Evolutionary conservation across 2,113 vertebrate species (phyloP).

Genomic region (Crypturellus undulatus): DNA sequence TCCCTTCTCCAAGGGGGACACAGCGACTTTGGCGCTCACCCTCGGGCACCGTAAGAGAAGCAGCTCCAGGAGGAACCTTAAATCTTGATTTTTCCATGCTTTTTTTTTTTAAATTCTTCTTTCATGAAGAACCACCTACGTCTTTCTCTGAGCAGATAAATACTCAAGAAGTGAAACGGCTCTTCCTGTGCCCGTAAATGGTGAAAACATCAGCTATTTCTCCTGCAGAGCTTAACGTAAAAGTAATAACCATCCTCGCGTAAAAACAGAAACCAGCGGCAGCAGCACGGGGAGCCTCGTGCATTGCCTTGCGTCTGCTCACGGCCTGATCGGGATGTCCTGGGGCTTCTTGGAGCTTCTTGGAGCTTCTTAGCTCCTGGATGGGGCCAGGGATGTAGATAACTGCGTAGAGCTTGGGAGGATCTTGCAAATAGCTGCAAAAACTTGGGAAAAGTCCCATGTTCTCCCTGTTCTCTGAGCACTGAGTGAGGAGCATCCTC

Average conservation of each 20-base stretch:
- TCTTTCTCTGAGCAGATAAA: conserved; percentile 67
- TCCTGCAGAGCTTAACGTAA: conserved; percentile 37
- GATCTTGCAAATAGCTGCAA: not conserved
- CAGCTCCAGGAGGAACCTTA: conserved; percentile 15
- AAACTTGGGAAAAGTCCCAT: no score
- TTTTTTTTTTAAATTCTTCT: not conserved
- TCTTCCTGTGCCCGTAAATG: conserved; percentile 72
- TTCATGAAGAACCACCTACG: conserved; percentile 67
- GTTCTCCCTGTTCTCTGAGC: no score
- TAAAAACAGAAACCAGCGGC: conserved; percentile 43
- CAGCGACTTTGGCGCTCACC: not conserved
- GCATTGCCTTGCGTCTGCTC: not conserved
- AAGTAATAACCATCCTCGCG: conserved; percentile 34
- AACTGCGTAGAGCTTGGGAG: not conserved
- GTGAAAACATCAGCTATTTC: conserved; percentile 43
- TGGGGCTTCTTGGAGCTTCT: no score
- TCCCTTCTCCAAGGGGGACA: no score
- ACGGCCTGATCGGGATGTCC: not conserved
- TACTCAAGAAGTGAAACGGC: conserved; percentile 50
- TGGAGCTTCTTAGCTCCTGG: no score
- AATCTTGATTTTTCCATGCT: conserved; percentile 57
- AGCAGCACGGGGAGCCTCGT: not conserved
- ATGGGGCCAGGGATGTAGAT: not conserved
- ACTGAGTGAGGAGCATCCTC: no score
- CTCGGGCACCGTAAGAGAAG: not conserved